A percentile compares a stretch with the other conserved stretches of the same genome.
phyloP scores from a whole-genome alignment of 1,140 invertebrate genomes.

The Wiebesia pumilae region DNA sequence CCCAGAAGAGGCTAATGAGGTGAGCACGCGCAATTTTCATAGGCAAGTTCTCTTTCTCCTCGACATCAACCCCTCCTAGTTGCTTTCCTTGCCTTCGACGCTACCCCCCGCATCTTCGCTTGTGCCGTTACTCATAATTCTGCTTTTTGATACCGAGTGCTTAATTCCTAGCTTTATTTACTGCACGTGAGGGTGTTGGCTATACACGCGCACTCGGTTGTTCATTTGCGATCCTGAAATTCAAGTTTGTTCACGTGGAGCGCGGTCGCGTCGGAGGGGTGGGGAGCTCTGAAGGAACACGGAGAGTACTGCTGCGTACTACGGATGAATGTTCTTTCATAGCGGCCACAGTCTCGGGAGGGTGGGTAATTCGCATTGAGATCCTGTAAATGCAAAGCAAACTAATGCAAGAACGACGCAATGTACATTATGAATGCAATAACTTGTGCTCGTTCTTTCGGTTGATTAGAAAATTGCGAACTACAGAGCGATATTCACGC shows the following conservation, averaged over 20 bases:
- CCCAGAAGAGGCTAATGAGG: conserved; percentile 72
- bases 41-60: neutral
- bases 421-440: neutral
- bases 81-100: neutral
- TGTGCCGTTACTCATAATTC: neutral
- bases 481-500: neutral
- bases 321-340: too few relatives aligned
- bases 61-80: neutral
- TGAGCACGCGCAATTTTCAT: conserved; percentile 44
- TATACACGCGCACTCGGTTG: too few relatives aligned
- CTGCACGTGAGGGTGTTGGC: neutral
- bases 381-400: neutral
- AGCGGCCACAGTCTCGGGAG: too few relatives aligned
- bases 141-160: too few relatives aligned
- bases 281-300: too few relatives aligned
- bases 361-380: too few relatives aligned
- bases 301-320: too few relatives aligned
- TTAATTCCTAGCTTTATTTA: neutral
- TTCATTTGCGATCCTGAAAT: too few relatives aligned
- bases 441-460: neutral
- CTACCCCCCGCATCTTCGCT: neutral
- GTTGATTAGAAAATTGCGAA: neutral
- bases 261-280: too few relatives aligned
- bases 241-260: too few relatives aligned
- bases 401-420: neutral